Percentiles rank a stretch among this genome's conserved stretches.
These are phyloP conservation scores for Gastrophysa polygoni DNA, from an alignment of 2,888 invertebrate species.

Conservation along the genomic window DNA sequence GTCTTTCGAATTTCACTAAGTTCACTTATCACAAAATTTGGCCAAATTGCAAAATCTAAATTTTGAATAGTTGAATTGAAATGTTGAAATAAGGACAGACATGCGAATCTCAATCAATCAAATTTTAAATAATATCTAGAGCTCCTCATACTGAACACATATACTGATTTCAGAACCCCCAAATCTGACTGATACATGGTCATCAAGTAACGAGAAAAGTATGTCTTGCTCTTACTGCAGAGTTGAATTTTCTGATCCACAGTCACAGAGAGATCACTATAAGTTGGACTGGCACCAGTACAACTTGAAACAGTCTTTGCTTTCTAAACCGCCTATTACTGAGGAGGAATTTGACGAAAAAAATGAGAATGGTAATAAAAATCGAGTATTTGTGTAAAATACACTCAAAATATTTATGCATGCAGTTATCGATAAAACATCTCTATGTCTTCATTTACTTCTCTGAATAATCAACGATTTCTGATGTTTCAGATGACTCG, in stretches of 20 bases:
- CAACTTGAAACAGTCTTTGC: slow-evolving; percentile 75
- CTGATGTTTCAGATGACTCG: slow-evolving; percentile 61
- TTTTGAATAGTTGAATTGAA: too few relatives aligned
- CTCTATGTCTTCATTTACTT: not conserved
- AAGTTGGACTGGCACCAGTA: slow-evolving; percentile 86
- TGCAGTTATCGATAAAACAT: too few relatives aligned
- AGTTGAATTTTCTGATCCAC: slow-evolving; percentile 63
- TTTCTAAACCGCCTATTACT: slow-evolving; percentile 62
- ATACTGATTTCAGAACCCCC: slow-evolving; percentile 21
- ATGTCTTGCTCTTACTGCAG: slow-evolving; percentile 62
- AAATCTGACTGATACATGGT: slow-evolving; percentile 23
- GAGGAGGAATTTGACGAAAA: slow-evolving; percentile 65
- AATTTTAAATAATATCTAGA: too few relatives aligned
- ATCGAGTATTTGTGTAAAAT: not conserved
- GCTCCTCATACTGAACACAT: not conserved
- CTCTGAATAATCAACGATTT: not conserved
- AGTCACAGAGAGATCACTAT: slow-evolving; percentile 75
- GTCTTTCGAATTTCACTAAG: too few relatives aligned
- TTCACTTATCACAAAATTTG: too few relatives aligned
- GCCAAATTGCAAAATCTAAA: too few relatives aligned
- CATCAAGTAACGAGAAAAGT: slow-evolving; percentile 41
- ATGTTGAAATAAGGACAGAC: too few relatives aligned
- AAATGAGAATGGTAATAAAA: slow-evolving; percentile 53
- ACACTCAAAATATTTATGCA: too few relatives aligned
- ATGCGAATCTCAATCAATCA: too few relatives aligned